A percentile compares a stretch with the other conserved stretches of the same genome.
Conservation (phyloP, 2,797 vertebrate genomes). For the Mus spretus region DNA sequence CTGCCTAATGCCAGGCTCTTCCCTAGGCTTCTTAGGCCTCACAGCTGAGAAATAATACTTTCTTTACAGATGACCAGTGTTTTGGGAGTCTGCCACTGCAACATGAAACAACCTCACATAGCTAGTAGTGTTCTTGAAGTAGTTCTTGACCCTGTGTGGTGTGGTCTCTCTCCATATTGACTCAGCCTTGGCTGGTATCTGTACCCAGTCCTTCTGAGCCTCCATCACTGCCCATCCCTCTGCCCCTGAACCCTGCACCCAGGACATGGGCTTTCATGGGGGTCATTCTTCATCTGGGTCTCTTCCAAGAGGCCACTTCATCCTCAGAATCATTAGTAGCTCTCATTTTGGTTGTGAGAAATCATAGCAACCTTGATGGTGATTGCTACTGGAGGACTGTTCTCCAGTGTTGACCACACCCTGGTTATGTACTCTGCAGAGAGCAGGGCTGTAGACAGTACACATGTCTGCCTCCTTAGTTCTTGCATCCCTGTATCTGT, state of each 20-base stretch:
- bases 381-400: accelerated
- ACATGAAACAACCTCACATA: not conserved
- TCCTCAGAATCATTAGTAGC: not conserved
- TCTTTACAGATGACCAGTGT: not conserved
- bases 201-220: not conserved
- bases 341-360: not conserved
- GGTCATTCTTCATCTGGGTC: not conserved
- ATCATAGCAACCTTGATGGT: not conserved
- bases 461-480: accelerated
- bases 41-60: not conserved
- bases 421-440: not conserved
- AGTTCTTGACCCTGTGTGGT: not conserved
- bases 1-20: not conserved
- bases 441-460: not conserved
- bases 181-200: not conserved
- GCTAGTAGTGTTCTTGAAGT: not conserved
- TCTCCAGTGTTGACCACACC: accelerated
- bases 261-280: not conserved
- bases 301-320: not conserved
- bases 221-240: not conserved
- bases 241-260: too few species aligned
- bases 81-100: not conserved
- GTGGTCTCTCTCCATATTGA: not conserved
- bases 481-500: not conserved
- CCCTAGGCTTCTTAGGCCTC: not conserved